These are phyloP conservation scores for Urocolius indicus DNA, from an alignment of 2,113 vertebrate genomes.

Conservation along the genomic window DNA sequence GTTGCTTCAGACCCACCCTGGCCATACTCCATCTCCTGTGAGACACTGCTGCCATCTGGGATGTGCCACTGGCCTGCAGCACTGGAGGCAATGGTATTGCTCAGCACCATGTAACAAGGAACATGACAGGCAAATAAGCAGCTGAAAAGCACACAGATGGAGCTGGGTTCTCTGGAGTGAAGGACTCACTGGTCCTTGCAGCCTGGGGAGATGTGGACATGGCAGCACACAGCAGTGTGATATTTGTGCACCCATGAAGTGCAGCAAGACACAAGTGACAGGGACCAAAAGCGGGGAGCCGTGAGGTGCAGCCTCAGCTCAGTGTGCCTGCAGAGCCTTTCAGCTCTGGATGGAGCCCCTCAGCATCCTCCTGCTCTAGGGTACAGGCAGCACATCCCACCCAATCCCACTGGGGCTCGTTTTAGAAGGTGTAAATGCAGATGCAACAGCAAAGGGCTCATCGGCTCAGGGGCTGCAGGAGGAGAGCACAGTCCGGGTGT, in stretches of 20 bases:
- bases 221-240: fast-evolving
- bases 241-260: background rate
- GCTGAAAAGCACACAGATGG: background rate
- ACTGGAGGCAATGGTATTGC: fast-evolving
- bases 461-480: fast-evolving
- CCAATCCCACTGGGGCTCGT: fast-evolving
- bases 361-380: background rate
- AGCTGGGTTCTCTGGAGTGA: background rate
- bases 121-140: background rate
- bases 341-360: fast-evolving
- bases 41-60: background rate
- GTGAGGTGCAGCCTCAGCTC: fast-evolving
- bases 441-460: fast-evolving
- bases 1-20: fast-evolving
- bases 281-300: background rate
- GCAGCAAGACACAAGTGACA: fast-evolving
- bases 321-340: background rate
- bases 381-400: background rate
- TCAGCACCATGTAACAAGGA: background rate
- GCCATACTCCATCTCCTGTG: background rate
- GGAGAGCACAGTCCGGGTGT: fast-evolving
- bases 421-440: background rate
- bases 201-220: fast-evolving
- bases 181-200: background rate
- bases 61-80: background rate